Base-by-base conservation (phyloP, 2,797 vertebrate species). In the Parotocinclus haroldoi region DNA sequence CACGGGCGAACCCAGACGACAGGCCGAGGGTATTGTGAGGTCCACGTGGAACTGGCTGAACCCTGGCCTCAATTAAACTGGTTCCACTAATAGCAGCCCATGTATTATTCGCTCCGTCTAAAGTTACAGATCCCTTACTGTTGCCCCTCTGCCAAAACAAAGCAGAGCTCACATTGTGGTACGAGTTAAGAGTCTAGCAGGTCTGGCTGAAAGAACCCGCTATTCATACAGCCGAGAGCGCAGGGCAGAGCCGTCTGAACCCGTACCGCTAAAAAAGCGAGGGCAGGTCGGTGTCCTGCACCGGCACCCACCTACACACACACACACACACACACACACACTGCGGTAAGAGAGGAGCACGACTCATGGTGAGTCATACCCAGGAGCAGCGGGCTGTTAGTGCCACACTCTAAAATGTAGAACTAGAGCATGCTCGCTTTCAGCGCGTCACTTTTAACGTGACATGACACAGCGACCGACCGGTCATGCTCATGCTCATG, bases 401-500 rank as follows among this genome's bases (percentile, higher is more conserved):
- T 3, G 10, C 10, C 50, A 52, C 0, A 1, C 58, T 66, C 9
- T 40, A 48, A 52, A 36, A 66, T 38, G 36, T 37, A 53, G 42
- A 6, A 4, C 44, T 49, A 7, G 13, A 12, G 18, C 42, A 1
- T 39, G 45, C 27, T 64, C 6, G 17, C 48, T 66, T 52, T 46
- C 48, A 18, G 38, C 3, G 7, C 12, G 27, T 37, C 37, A 53
- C 36, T 45, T 7, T 9, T 7, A 57, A 63, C 27, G 44, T 50
- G n/a, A 58, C 10, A 54, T 52, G 63, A 52, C 64, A 44, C 58
- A 7, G 7, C 57, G 45, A 57, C 48, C 12, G 63, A 68, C 45
- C 58, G 16, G 13, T 48, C 60, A 38, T 18, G 10, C 51, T 39
- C 60, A 38, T 18, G 10, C 51, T 39, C 10, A 0, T 37, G 19